phyloP scores from a whole-genome alignment of 2,797 vertebrate genomes.

The Rhadinocentrus ornatus region DNA sequence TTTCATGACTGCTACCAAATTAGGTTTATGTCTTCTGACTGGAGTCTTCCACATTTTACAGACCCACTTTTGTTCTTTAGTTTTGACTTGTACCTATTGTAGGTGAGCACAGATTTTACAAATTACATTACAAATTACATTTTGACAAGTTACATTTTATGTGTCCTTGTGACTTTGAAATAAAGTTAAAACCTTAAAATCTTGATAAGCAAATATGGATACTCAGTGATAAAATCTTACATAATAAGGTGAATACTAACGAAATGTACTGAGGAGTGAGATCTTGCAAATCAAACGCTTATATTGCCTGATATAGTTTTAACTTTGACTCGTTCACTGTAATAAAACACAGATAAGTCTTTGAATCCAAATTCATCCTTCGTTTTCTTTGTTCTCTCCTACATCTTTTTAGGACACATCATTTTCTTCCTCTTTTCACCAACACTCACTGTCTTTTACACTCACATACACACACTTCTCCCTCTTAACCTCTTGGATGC shows the following conservation, averaged over 20 bases:
- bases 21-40: not conserved
- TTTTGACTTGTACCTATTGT: not conserved
- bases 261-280: not conserved
- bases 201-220: not conserved
- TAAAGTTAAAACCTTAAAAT: not conserved
- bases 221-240: not conserved
- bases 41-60: not conserved
- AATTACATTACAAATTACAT: not conserved
- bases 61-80: not conserved
- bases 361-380: not conserved
- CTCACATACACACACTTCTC: constrained; percentile 29
- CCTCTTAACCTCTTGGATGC: constrained; percentile 54
- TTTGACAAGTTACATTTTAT: not conserved
- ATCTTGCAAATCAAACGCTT: not conserved
- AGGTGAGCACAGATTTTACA: not conserved
- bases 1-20: not conserved
- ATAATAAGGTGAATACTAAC: not conserved
- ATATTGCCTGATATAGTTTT: not conserved
- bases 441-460: constrained; percentile 1
- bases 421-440: not conserved
- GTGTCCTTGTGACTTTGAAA: not conserved
- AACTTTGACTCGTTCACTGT: not conserved
- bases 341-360: not conserved
- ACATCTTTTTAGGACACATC: not conserved
- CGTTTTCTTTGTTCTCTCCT: constrained; percentile 17